Conservation (phyloP, 2,888 invertebrate genomes). For the Gastrophysa polygoni region DNA sequence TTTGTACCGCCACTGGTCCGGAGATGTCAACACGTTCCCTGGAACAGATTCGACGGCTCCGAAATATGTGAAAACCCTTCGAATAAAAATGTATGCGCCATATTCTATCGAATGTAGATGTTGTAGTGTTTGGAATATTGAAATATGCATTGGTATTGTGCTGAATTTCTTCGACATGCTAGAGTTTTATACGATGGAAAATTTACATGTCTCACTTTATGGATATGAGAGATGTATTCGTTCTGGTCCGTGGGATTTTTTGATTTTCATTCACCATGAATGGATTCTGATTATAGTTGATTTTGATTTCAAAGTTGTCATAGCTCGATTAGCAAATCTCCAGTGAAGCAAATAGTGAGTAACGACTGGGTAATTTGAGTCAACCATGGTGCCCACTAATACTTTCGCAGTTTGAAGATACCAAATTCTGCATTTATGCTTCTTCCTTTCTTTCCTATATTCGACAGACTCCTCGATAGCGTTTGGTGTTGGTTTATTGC, state of each 20-base stretch:
- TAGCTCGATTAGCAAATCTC: no score
- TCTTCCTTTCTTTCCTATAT: no score
- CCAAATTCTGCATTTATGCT: no score
- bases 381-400: no score
- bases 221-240: background rate
- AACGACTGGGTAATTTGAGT: no score
- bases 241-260: background rate
- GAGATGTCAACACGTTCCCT: slow-evolving; percentile 28
- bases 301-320: no score
- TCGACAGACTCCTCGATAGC: no score
- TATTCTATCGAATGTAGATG: slow-evolving; percentile 20
- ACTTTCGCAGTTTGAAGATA: no score
- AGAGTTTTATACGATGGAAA: slow-evolving; percentile 29
- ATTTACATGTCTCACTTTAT: slow-evolving; percentile 18
- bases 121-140: slow-evolving; percentile 34
- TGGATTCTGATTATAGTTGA: no score
- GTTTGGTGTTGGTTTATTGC: slow-evolving; percentile 47
- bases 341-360: no score
- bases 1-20: background rate
- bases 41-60: slow-evolving; percentile 2
- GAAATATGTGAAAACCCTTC: slow-evolving; percentile 9
- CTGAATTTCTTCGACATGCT: slow-evolving; percentile 19
- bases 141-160: slow-evolving; percentile 32
- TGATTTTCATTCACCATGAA: background rate
- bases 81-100: slow-evolving; percentile 20